Evolutionary conservation across 2,113 vertebrate genomes (phyloP), one percentile per base, ranked within the genome.

Genomic region (Stomatorhinus ivindoensis): DNA sequence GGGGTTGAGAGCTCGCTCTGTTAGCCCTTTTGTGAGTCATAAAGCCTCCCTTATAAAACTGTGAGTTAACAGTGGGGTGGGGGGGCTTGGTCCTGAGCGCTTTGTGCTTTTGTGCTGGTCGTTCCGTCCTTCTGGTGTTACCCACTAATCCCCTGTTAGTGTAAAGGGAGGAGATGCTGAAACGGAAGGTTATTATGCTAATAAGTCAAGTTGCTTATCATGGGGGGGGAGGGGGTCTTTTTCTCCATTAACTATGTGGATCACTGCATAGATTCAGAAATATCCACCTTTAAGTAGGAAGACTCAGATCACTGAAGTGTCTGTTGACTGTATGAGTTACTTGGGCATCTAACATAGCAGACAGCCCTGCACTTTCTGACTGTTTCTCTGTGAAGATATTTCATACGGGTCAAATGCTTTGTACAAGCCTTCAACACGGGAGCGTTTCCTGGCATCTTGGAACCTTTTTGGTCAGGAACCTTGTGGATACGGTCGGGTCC

Each of bases 51-150:
- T 47, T 19, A 42, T 19, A 50, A 50, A 87, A 50, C 31, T 42
- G 27, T 35, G 76, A 82, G 76, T 39, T 82, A 31, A 86, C 24
- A 8, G 31, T 85, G 35, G 15, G 48, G 11, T 50, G 46, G 53
- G 53, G 21, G 21, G 21, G 24, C 9, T 27, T 65, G n/a, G 11
- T 65, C 58, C n/a, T 89, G 55, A 89, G 61, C 42, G 4, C 46
- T 31, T 76, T 27, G 27, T 27, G 17, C 39, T 85, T 89, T 65
- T 65, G 88, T 85, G 83, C n/a, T 82, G 27, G 82, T 15, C 55
- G n/a, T 53, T n/a, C 35, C 13, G 44, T 55, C 82, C 55, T 58
- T 86, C 86, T 86, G 89, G 84, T 39, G 80, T 86, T 86, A 10
- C 53, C 83, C 58, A 48, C 61, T 86, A 83, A 89, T 89, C 89